Evolutionary conservation across 2,113 vertebrate genomes (phyloP), one percentile per base, ranked within the genome.

Genomic region (Daubentonia madagascariensis): DNA sequence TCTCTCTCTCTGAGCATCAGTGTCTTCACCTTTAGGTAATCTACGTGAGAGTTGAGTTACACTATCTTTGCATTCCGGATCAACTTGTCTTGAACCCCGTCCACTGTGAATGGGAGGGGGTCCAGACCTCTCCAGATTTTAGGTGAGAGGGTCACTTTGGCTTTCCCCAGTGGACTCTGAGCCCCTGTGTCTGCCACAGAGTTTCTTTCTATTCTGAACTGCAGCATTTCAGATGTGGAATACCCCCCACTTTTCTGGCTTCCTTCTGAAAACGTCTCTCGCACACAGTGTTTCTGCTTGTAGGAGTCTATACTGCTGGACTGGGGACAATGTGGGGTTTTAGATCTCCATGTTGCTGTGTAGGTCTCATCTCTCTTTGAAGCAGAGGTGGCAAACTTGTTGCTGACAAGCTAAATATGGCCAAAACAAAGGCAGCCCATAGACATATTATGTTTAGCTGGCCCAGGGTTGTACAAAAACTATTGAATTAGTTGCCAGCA

Each of bases 31-130:
- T n/a, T 50, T 76, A 40, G 6, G 7, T 40, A 40, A 45, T 68
- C 22, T 40, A 45, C 40, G 43, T 68, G 9, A 40, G 40, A 14
- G 11, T 0, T 83, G 50, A 81, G 30, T 76, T 16, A 40, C 43
- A 52, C 76, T 17, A 67, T 52, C 68, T 40, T 45, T 94, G 40
- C 9, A 68, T 90, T 67, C 68, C 35, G 59, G 57, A 43, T 75
- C 6, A 85, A 16, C 40, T 50, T 90, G 83, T 4, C 45, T 83
- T 43, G 48, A 86, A 63, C 43, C 16, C 59, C 11, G 50, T 43
- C 14, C 22, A 40, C 22, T 2, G 13, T 79, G n/a, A 10, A 2
- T 8, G 11, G 25, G n/a, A 4, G 5, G 14, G 8, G 16, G 13
- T 6, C 4, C 12, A 67, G 11, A 18, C 57, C 35, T 65, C 80